Evolutionary conservation across 37 sponge, comb jelly and placozoan species (phyloP), one percentile per base, ranked within the genome.

Genomic region (Theonella swinhoei): DNA sequence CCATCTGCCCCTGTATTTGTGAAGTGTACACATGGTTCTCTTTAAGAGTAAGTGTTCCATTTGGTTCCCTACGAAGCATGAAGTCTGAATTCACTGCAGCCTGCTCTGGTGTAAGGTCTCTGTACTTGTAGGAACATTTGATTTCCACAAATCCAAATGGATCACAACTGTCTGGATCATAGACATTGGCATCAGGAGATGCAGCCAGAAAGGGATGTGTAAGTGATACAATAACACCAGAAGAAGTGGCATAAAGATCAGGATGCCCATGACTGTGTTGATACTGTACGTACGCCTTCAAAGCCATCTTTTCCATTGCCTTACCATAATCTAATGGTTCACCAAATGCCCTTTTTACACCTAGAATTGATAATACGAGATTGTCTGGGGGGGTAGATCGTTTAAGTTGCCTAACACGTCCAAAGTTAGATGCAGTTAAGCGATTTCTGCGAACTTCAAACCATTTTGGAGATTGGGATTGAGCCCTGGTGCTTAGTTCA

Each of bases 1-100:
- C 86, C 78, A 85, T 67, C 64, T 85, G 86, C 8, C 86, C 87
- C 33, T 86, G 87, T 17, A 86, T 80, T 70, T 86, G 87, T 17
- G 54, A 47, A 37, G 39, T 79, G 75, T 85, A 85, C n/a, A 5
- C 20, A 39, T 85, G 78, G 11, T 29, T 63, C 37, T 64, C 58
- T 26, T 64, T 63, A 2, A 65, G 76, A 17, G 4, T 34, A 36
- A 65, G 31, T 19, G 17, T 35, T 22, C 74, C 75, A 72, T 61
- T 32, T 42, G 64, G 11, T 61, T 28, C 17, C 29, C 5, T 25
- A 40, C 11, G 54, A 47, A 47, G 54, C n/a, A n/a, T n/a, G n/a
- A n/a, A n/a, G n/a, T n/a, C 64, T 23, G 67, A 38, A 23, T 74
- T 62, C 72, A 39, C 20, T 41, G 67, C 67, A 28, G 68, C 84